These are phyloP conservation scores for Boleophthalmus pectinirostris DNA, from an alignment of 2,113 vertebrate species.

Conservation along the genomic window DNA sequence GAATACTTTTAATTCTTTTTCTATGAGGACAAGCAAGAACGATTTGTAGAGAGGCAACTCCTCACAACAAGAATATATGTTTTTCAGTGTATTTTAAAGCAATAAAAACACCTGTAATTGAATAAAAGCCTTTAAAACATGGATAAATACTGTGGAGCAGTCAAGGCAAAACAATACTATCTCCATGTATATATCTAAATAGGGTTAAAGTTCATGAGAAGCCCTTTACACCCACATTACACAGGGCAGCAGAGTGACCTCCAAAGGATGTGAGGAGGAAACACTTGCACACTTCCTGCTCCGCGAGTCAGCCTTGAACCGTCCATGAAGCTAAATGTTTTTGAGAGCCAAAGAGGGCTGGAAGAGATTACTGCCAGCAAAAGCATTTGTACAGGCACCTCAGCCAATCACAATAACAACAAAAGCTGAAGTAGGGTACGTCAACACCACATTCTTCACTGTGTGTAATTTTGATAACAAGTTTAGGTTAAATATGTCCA, in stretches of 20 bases:
- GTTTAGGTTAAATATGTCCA: not conserved
- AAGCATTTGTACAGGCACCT: conserved; percentile 9
- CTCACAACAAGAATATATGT: too few relatives aligned
- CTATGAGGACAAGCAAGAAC: too few relatives aligned
- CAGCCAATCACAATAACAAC: conserved; percentile 26
- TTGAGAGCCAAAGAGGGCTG: conserved; percentile 12
- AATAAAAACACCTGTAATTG: too few relatives aligned
- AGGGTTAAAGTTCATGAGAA: conserved; percentile 1
- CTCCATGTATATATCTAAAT: not conserved
- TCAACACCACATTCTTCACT: conserved; percentile 12
- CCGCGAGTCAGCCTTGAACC: conserved; percentile 56
- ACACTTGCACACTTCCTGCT: conserved; percentile 50
- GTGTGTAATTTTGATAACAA: conserved; percentile 12
- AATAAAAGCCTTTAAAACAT: too few relatives aligned
- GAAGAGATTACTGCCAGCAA: conserved; percentile 28
- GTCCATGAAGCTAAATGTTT: conserved; percentile 17
- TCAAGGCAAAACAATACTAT: not conserved
- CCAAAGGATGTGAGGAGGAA: conserved; percentile 53
- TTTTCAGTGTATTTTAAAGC: too few relatives aligned
- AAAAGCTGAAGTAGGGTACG: conserved; percentile 18
- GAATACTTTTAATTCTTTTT: too few relatives aligned
- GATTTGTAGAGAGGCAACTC: too few relatives aligned
- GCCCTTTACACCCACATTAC: not conserved
- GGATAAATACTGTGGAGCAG: too few relatives aligned
- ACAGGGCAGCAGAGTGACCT: conserved; percentile 17